phyloP scores from a whole-genome alignment of 2,113 vertebrate species.

The Tragelaphus scriptus region DNA sequence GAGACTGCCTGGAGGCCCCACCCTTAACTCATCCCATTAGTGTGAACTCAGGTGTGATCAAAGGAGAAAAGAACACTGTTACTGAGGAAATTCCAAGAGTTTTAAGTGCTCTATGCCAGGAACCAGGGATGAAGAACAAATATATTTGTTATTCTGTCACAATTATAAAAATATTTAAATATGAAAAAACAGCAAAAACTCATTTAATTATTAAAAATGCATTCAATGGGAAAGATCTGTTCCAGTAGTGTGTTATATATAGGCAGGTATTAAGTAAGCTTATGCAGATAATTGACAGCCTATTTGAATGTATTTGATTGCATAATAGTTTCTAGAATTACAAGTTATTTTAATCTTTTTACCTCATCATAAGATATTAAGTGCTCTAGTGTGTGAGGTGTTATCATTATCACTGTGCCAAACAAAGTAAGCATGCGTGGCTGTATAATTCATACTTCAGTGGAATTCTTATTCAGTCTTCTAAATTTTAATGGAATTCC shows the following conservation, averaged over 20 bases:
- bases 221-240: not conserved
- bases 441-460: not conserved
- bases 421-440: not conserved
- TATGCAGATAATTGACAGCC: not conserved
- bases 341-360: slow-evolving; percentile 34
- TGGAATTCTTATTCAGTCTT: not conserved
- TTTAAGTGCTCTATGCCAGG: not conserved
- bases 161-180: not conserved
- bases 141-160: not conserved
- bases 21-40: not conserved
- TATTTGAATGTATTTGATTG: slow-evolving; percentile 1
- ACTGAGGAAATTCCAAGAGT: not conserved
- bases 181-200: not conserved
- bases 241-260: not conserved
- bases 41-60: not conserved
- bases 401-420: not conserved
- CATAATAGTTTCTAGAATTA: not conserved
- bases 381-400: not conserved
- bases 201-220: not conserved
- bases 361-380: slow-evolving; percentile 6
- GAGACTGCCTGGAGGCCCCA: not conserved
- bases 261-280: not conserved
- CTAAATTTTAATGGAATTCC: not conserved
- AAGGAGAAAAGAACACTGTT: not conserved
- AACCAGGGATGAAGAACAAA: not conserved